Percentiles rank a stretch among this genome's conserved stretches.
Conservation (phyloP, 2,113 vertebrate species). For the Andinoacara biseriatus region DNA sequence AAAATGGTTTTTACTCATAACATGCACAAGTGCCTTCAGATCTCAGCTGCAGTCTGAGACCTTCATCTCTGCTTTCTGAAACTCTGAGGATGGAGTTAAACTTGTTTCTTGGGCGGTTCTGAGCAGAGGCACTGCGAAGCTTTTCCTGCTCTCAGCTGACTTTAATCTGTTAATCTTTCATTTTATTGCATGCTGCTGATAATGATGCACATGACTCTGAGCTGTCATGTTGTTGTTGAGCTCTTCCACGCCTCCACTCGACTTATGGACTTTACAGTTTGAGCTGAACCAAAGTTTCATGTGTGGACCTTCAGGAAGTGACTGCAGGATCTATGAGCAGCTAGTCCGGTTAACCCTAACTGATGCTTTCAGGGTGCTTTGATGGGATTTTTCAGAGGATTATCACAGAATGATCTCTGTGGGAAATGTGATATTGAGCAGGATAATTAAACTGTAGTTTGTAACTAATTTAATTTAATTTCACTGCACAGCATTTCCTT, state of each 20-base stretch:
- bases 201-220: neutral
- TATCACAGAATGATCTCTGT: too few species aligned
- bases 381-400: neutral
- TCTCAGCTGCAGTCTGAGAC: too few species aligned
- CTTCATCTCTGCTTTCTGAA: neutral
- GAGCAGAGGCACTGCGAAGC: neutral
- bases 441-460: neutral
- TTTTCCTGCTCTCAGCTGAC: too few species aligned
- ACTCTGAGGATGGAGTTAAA: neutral
- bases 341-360: neutral
- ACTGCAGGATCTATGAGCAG: neutral
- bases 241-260: neutral
- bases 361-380: neutral
- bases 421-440: too few species aligned
- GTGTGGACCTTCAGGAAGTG: neutral
- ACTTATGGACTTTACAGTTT: neutral
- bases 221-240: neutral
- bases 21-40: too few species aligned
- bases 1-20: too few species aligned
- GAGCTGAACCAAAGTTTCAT: neutral
- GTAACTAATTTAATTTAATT: neutral
- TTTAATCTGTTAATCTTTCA: neutral
- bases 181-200: slow-evolving; percentile 4
- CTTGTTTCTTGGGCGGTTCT: neutral
- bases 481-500: neutral